Percentiles rank a stretch among this genome's conserved stretches.
Conservation (phyloP, 2,113 vertebrate genomes). For the Caranx ignobilis region DNA sequence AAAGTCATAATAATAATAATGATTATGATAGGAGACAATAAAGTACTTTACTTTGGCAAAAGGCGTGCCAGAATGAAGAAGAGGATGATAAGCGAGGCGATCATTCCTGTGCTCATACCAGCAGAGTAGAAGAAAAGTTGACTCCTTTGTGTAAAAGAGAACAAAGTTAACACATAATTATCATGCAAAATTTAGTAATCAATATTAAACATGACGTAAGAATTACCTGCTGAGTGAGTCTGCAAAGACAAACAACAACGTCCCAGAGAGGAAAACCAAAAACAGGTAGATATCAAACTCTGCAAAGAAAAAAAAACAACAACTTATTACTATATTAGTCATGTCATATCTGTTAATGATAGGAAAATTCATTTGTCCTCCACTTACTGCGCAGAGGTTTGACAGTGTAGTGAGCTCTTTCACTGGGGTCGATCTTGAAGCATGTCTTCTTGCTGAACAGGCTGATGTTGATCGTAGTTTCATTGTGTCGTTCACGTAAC, state of each 20-base stretch:
- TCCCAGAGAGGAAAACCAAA: constrained; percentile 89
- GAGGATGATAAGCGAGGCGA: constrained; percentile 93
- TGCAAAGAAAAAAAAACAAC: constrained; percentile 67
- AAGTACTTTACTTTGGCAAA: constrained; percentile 89
- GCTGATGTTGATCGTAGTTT: constrained; percentile 88
- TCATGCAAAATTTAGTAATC: background rate
- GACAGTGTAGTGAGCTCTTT: constrained; percentile 80
- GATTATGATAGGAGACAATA: background rate
- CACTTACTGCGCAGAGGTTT: constrained; percentile 86
- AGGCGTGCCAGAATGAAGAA: constrained; percentile 90
- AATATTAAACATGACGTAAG: background rate
- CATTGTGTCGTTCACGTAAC: constrained; percentile 90
- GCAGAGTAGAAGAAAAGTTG: constrained; percentile 94
- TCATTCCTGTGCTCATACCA: constrained; percentile 91
- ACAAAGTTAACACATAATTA: constrained; percentile 7
- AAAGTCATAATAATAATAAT: background rate
- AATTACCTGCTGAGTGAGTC: constrained; percentile 92
- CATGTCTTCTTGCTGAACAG: constrained; percentile 92
- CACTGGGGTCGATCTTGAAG: constrained; percentile 88
- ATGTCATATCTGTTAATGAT: background rate
- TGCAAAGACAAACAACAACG: constrained; percentile 90
- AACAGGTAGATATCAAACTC: constrained; percentile 93
- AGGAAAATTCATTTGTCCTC: background rate
- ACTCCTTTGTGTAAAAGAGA: constrained; percentile 84
- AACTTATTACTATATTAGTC: background rate